These are phyloP conservation scores for Pterophyllum scalare DNA, from an alignment of 2,113 vertebrate species.

Conservation along the genomic window DNA sequence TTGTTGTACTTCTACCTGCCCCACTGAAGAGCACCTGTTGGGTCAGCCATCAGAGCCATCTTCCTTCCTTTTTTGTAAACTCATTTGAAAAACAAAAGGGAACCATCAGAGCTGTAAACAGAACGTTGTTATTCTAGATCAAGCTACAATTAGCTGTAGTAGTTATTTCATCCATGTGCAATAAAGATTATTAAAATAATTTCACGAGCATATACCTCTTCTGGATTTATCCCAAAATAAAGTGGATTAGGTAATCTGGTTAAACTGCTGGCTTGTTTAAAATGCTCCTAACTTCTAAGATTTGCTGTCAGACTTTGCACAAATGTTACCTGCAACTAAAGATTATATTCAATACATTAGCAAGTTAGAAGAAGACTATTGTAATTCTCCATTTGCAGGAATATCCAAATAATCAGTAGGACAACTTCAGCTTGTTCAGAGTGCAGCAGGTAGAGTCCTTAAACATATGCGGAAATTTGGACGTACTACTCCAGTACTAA, in stretches of 20 bases:
- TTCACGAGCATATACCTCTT: too few relatives aligned
- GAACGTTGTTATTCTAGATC: background rate
- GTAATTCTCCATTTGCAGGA: background rate
- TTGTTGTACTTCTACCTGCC: background rate
- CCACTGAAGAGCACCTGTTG: background rate
- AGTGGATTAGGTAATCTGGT: background rate
- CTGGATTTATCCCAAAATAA: background rate
- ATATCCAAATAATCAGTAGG: background rate
- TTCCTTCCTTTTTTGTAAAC: background rate
- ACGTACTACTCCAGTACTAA: background rate
- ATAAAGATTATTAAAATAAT: background rate
- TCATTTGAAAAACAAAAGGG: background rate
- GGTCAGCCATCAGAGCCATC: background rate
- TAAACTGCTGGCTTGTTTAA: background rate
- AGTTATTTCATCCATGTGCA: background rate
- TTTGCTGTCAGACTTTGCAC: background rate
- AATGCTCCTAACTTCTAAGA: background rate
- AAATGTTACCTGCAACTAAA: background rate
- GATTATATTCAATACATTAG: background rate
- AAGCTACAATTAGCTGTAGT: background rate
- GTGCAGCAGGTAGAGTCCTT: background rate
- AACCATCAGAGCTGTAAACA: background rate
- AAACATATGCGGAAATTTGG: background rate
- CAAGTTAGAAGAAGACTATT: background rate
- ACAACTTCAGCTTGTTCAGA: background rate